Base-by-base conservation (phyloP, 2,797 vertebrate species). In the Luscinia luscinia region DNA sequence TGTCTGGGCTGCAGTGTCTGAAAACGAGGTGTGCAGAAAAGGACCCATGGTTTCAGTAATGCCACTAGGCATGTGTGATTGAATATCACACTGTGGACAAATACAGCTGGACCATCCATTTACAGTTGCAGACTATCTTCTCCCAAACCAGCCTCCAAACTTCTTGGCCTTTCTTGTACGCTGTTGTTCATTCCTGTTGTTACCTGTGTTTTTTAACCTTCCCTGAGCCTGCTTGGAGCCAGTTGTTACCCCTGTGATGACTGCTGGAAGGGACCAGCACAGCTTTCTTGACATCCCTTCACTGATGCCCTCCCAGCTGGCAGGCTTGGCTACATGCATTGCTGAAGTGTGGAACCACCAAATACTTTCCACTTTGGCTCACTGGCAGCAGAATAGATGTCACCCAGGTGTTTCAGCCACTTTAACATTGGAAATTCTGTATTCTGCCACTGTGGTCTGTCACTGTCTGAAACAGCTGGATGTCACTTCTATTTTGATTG, bases 1-100 rank as follows among this genome's bases (percentile, higher is more conserved):
- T 68, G 15, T 22, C 51, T 55, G 40, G 43, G 58, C 40, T n/a
- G 15, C 43, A 24, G 6, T 32, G 26, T 28, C 59, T 87, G 62
- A 75, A 94, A 87, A 81, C 0, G 0, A 58, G 23, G 27, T 22
- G 28, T 22, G 23, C 38, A 34, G 55, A 48, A 75, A 69, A 79
- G 27, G n/a, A 46, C 16, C 7, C 0, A 0, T 2, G 1, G 18
- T 66, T 92, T 90, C 30, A 67, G 19, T 41, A 59, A 59, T 11
- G 21, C 55, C 73, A 45, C 46, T 55, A 32, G 45, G n/a, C 26
- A 45, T 57, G 23, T 15, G 26, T 52, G 75, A 70, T 34, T 57
- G 19, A 84, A 81, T 27, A 16, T 32, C 22, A 69, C 23, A 34
- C 49, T 72, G 32, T 68, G 68, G 45, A 72, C 48, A 70, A 82